Percentiles rank a stretch among this genome's conserved stretches.
Evolutionary conservation across 2,113 vertebrate species (phyloP).

Genomic region (Aptenodytes forsteri): DNA sequence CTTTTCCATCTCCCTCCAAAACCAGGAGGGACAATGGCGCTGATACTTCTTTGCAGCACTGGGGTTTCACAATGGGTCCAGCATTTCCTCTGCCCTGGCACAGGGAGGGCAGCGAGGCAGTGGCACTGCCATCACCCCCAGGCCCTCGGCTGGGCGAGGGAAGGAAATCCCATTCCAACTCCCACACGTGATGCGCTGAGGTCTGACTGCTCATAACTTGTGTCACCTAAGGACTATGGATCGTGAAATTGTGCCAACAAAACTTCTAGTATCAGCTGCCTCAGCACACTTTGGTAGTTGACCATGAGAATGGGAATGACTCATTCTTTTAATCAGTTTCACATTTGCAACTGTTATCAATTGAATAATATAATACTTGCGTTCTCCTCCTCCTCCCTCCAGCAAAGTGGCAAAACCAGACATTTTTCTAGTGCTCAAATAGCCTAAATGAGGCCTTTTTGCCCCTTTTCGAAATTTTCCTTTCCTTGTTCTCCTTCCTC

Average conservation of each 20-base stretch:
- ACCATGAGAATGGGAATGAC: not conserved
- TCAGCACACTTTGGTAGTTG: not conserved
- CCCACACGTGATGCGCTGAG: fast-evolving
- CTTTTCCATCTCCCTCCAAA: not conserved
- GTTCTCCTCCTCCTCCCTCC: not conserved
- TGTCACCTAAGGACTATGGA: not conserved
- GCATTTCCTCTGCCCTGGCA: not conserved
- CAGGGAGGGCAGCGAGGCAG: fast-evolving
- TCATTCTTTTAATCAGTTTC: conserved; percentile 8
- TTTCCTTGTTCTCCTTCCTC: not conserved
- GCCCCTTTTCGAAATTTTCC: not conserved
- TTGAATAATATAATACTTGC: not conserved
- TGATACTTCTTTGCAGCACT: not conserved
- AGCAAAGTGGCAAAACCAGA: not conserved
- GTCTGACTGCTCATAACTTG: not conserved
- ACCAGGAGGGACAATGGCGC: fast-evolving
- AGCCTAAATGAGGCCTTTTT: not conserved
- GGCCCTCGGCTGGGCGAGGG: fast-evolving
- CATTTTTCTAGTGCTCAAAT: not conserved
- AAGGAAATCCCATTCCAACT: not conserved
- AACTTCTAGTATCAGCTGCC: not conserved
- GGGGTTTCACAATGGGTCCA: not conserved
- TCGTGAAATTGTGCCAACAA: not conserved
- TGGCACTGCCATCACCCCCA: fast-evolving
- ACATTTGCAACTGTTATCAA: not conserved